phyloP scores from a whole-genome alignment of 1,140 invertebrate species.

The Globodera ellingtonae region DNA sequence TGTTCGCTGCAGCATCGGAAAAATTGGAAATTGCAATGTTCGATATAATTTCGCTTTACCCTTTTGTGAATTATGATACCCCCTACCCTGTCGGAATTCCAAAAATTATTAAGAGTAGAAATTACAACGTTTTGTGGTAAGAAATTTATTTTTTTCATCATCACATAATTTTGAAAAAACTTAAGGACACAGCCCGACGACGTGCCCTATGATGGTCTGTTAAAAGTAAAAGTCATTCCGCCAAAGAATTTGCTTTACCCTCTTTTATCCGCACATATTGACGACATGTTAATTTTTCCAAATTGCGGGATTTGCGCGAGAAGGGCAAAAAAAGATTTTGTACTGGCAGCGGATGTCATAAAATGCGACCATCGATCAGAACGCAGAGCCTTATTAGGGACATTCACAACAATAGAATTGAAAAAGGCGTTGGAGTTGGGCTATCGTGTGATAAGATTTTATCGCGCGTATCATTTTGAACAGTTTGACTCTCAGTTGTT shows the following conservation, averaged over 20 bases:
- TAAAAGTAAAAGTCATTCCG: conserved; percentile 11
- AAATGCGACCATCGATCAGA: not conserved
- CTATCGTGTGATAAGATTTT: not conserved
- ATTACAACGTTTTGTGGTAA: not conserved
- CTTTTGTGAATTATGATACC: not conserved
- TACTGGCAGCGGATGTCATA: not conserved
- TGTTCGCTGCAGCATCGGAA: not conserved
- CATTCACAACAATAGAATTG: not conserved
- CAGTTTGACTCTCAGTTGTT: not conserved
- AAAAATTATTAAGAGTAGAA: not conserved
- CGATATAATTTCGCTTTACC: not conserved
- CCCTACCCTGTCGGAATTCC: not conserved
- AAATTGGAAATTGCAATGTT: not conserved
- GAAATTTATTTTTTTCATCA: no score
- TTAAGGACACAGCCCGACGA: not conserved
- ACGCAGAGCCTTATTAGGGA: not conserved
- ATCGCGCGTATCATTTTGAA: not conserved
- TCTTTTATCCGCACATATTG: not conserved
- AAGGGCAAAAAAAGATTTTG: not conserved
- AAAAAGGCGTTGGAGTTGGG: not conserved
- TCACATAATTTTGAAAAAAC: no score
- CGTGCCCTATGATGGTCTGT: not conserved
- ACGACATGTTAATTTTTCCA: not conserved
- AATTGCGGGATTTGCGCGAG: not conserved
- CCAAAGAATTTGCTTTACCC: not conserved